Conservation (phyloP, 2,888 invertebrate genomes). For the Oligia fasciuncula region DNA sequence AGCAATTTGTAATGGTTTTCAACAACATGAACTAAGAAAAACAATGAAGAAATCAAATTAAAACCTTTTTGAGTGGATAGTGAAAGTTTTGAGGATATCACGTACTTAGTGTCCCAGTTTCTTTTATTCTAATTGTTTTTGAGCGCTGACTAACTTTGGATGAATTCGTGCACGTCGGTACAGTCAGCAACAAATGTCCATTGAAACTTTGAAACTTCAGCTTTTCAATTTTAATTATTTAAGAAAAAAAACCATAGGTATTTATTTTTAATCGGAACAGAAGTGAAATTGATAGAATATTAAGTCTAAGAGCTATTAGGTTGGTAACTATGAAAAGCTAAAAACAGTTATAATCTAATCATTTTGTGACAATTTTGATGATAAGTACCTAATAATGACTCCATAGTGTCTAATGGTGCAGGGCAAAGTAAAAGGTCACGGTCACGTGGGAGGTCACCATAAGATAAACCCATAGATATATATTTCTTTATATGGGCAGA, state of each 20-base stretch:
- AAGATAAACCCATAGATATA: too few relatives aligned
- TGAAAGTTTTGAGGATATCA: slow-evolving; percentile 55
- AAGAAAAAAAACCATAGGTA: background rate
- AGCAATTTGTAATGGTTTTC: slow-evolving; percentile 3
- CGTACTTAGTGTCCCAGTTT: slow-evolving; percentile 47
- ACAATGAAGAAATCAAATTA: slow-evolving; percentile 42
- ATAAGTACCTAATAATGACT: background rate
- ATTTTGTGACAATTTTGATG: background rate
- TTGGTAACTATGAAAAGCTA: background rate
- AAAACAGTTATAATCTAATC: background rate
- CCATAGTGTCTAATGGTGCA: too few relatives aligned
- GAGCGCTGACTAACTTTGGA: slow-evolving; percentile 4
- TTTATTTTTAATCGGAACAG: background rate
- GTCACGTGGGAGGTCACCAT: too few relatives aligned
- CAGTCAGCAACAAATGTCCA: background rate
- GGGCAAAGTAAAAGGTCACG: too few relatives aligned
- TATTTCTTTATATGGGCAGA: too few relatives aligned
- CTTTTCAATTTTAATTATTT: background rate
- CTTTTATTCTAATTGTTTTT: slow-evolving; percentile 37
- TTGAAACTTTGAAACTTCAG: background rate
- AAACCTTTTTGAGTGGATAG: slow-evolving; percentile 34
- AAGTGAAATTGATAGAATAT: background rate
- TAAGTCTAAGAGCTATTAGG: background rate
- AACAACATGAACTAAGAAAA: slow-evolving; percentile 15
- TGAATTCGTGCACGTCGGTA: slow-evolving; percentile 14